These are phyloP conservation scores for Sebastiscus albofasciatus DNA, from an alignment of 2,797 vertebrate genomes.

Conservation along the genomic window DNA sequence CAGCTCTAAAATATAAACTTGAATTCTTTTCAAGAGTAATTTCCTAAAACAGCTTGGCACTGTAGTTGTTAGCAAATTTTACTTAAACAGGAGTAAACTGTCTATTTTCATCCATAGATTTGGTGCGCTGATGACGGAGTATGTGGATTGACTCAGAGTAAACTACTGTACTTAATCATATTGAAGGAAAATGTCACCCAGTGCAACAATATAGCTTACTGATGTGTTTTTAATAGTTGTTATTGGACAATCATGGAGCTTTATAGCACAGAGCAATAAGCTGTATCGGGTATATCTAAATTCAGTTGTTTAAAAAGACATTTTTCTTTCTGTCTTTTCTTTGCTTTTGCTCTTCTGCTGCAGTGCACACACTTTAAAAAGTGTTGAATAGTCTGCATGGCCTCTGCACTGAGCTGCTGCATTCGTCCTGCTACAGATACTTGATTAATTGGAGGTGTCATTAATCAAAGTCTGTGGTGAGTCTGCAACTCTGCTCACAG, in stretches of 20 bases:
- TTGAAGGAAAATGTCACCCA: background rate
- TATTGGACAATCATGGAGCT: background rate
- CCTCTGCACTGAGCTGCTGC: conserved; percentile 55
- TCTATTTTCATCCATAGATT: background rate
- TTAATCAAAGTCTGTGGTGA: conserved; percentile 78
- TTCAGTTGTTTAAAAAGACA: background rate
- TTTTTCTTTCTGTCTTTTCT: background rate
- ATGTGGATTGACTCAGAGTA: background rate
- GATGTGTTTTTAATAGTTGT: background rate
- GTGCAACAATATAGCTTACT: background rate
- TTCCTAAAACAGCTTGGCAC: background rate
- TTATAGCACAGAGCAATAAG: background rate
- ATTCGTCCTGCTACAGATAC: conserved; percentile 61
- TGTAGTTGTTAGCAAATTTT: background rate
- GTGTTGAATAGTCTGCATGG: conserved; percentile 43
- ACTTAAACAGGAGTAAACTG: background rate
- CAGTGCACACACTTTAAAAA: conserved; percentile 32
- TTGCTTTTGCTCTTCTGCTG: conserved; percentile 20
- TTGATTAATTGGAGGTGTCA: conserved; percentile 77
- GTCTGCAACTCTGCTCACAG: conserved; percentile 70
- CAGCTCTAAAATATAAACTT: background rate
- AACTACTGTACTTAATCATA: background rate
- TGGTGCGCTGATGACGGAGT: background rate
- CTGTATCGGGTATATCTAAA: background rate
- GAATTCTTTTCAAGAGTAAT: background rate